phyloP scores from a whole-genome alignment of 2,888 invertebrate genomes.

The Caenorhabditis japonica region DNA sequence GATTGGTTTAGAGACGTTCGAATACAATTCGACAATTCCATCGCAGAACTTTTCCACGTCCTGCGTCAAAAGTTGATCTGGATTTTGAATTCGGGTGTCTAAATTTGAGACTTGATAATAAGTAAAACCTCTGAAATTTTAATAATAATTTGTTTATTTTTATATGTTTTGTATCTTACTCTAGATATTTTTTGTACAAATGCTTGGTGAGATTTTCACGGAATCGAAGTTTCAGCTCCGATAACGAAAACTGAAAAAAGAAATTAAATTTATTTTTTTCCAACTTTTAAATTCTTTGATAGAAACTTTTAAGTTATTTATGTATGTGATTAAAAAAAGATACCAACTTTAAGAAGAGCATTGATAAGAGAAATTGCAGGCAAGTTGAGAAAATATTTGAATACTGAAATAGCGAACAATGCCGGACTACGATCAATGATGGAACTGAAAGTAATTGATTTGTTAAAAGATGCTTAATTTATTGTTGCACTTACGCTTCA shows the following conservation, averaged over 20 bases:
- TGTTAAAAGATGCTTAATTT: no score
- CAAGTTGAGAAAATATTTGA: constrained; percentile 87
- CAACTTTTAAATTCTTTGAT: constrained; percentile 1
- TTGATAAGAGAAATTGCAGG: constrained; percentile 94
- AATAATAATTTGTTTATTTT: not conserved
- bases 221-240: constrained; percentile 90
- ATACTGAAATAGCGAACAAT: constrained; percentile 85
- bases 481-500: constrained; percentile 87
- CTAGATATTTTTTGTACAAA: constrained; percentile 91
- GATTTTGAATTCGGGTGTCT: constrained; percentile 93
- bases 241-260: constrained; percentile 86
- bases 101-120: constrained; percentile 93
- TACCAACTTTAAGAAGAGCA: constrained; percentile 86
- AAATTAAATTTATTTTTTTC: constrained; percentile 8
- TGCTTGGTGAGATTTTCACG: constrained; percentile 89
- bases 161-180: constrained; percentile 81
- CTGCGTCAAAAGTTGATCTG: constrained; percentile 94
- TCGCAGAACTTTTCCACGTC: constrained; percentile 98
- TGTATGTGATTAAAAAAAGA: constrained; percentile 22
- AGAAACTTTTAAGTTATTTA: no score
- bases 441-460: constrained; percentile 85
- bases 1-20: constrained; percentile 93
- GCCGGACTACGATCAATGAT: constrained; percentile 89
- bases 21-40: constrained; percentile 93
- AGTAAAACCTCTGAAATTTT: constrained; percentile 79